Percentiles rank a stretch among this genome's conserved stretches.
phyloP scores from a whole-genome alignment of 2,888 invertebrate species.

The Papilio gigon region DNA sequence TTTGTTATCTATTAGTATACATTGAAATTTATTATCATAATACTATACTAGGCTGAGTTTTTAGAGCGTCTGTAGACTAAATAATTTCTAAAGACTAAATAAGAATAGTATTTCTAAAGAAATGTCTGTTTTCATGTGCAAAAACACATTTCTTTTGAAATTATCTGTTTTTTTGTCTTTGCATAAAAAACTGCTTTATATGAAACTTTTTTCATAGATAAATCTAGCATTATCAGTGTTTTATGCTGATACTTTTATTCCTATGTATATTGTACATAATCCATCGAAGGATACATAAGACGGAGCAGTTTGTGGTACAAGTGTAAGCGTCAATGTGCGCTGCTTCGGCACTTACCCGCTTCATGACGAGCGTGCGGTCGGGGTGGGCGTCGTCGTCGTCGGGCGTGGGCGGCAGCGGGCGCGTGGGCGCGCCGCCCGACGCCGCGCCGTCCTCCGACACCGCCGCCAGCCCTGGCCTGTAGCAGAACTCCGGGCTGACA shows the following conservation, averaged over 20 bases:
- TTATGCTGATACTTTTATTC: too few relatives aligned
- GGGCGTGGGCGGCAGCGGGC: constrained; percentile 96
- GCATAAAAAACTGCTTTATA: too few relatives aligned
- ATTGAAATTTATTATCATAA: neutral
- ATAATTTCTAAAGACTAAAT: neutral
- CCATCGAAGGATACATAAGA: constrained; percentile 1
- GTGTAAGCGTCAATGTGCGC: neutral
- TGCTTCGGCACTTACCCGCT: constrained; percentile 87
- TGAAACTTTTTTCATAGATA: too few relatives aligned
- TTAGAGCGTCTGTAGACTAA: neutral
- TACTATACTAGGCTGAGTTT: neutral
- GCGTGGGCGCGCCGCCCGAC: constrained; percentile 87
- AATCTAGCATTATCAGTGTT: too few relatives aligned
- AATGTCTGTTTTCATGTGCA: too few relatives aligned
- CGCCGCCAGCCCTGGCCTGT: constrained; percentile 87
- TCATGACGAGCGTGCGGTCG: constrained; percentile 95
- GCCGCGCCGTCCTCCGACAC: constrained; percentile 77
- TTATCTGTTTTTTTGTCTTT: too few relatives aligned
- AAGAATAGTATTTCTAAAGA: too few relatives aligned
- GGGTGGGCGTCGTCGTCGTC: constrained; percentile 92
- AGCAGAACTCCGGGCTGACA: constrained; percentile 91
- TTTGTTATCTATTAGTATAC: neutral
- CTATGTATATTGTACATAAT: neutral
- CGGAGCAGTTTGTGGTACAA: constrained; percentile 15
- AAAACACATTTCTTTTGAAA: too few relatives aligned